These are phyloP conservation scores for Notarius quadriscutis DNA, from an alignment of 2,113 vertebrate species.

Conservation along the genomic window DNA sequence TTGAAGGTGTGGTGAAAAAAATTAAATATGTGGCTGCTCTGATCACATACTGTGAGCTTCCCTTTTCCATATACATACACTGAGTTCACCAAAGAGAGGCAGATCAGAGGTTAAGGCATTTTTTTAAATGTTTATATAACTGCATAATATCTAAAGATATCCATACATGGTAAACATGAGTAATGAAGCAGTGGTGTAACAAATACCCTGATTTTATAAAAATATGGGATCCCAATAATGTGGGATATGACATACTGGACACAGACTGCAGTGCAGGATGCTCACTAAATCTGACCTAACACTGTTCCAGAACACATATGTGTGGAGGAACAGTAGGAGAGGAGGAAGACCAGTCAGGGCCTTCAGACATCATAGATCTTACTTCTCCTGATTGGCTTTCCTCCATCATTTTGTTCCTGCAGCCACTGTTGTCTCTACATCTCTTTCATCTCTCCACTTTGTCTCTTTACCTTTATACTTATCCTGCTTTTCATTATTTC, in stretches of 20 bases:
- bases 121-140: background rate
- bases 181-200: constrained; percentile 6
- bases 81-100: background rate
- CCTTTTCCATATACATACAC: background rate
- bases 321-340: background rate
- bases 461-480: constrained; percentile 4
- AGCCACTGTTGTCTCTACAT: background rate
- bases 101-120: background rate
- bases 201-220: background rate
- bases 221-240: background rate
- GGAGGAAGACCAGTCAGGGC: background rate
- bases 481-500: constrained; percentile 26
- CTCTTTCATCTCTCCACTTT: background rate
- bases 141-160: background rate
- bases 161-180: background rate
- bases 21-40: background rate
- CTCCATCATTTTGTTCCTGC: background rate
- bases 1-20: background rate
- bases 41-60: background rate
- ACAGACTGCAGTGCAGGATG: background rate
- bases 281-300: constrained; percentile 10
- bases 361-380: background rate
- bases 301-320: constrained; percentile 6
- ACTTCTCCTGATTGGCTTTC: background rate
- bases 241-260: constrained; percentile 19